Evolutionary conservation across 2,888 invertebrate species (phyloP).

Genomic region (Dasypogon diadema): DNA sequence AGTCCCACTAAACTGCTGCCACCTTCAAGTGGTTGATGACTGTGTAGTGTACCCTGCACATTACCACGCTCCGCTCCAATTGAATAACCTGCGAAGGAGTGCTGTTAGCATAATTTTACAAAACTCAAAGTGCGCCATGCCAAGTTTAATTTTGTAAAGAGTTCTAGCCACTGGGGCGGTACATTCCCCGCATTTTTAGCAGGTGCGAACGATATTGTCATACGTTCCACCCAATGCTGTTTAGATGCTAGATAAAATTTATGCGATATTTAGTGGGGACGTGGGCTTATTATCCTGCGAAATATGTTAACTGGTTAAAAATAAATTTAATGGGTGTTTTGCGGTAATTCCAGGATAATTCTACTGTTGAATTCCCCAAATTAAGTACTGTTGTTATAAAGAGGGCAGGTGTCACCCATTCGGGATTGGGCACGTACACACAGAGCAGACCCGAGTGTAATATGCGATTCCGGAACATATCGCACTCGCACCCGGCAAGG

Average conservation of each 20-base stretch:
- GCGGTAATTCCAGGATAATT: conserved; percentile 19
- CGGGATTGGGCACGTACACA: not conserved
- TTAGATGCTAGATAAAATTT: conserved; percentile 29
- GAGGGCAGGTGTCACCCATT: not conserved
- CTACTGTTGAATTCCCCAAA: conserved; percentile 13
- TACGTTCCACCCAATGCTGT: conserved; percentile 9
- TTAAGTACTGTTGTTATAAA: not conserved
- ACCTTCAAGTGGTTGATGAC: conserved; percentile 34
- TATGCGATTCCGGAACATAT: conserved; percentile 20
- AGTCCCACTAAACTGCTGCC: not conserved
- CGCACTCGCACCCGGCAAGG: not conserved
- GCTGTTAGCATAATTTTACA: conserved; percentile 49
- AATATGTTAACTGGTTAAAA: conserved; percentile 26
- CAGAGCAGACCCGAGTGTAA: not conserved
- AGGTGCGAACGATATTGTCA: conserved; percentile 44
- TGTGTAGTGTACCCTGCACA: conserved; percentile 18
- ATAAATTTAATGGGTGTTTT: conserved; percentile 26
- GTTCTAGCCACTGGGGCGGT: not conserved
- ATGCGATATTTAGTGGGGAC: conserved; percentile 12
- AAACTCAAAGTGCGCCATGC: conserved; percentile 35
- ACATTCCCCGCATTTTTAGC: conserved; percentile 37
- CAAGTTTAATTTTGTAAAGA: conserved; percentile 42
- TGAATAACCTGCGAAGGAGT: conserved; percentile 46
- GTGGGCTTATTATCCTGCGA: conserved; percentile 8
- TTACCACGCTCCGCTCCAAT: conserved; percentile 33